phyloP scores from a whole-genome alignment of 2,888 invertebrate species.

The Dendrolimus pini region DNA sequence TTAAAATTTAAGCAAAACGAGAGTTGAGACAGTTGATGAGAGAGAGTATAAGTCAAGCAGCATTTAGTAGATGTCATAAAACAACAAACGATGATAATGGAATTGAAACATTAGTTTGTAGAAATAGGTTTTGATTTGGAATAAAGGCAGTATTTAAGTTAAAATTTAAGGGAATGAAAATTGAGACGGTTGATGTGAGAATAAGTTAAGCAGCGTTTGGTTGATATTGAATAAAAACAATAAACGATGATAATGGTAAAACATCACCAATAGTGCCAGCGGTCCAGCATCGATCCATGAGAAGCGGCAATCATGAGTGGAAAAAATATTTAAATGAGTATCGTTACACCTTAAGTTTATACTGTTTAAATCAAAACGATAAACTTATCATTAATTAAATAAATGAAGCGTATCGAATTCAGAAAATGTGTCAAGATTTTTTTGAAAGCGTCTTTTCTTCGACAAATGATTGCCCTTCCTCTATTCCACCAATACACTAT shows the following conservation, averaged over 20 bases:
- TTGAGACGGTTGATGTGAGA: conserved; percentile 1
- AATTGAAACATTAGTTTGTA: too few relatives aligned
- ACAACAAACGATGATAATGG: too few relatives aligned
- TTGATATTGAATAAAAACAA: conserved; percentile 22
- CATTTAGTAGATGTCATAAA: too few relatives aligned
- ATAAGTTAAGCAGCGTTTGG: conserved; percentile 60
- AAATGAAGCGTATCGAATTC: conserved; percentile 68
- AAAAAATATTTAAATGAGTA: conserved; percentile 73
- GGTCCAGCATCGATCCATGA: conserved; percentile 64
- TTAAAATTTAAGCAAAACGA: too few relatives aligned
- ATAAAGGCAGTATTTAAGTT: too few relatives aligned
- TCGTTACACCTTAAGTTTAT: conserved; percentile 31
- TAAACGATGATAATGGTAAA: conserved; percentile 30
- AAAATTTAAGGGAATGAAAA: too few relatives aligned
- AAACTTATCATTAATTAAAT: conserved; percentile 29
- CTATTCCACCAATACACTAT: conserved; percentile 19
- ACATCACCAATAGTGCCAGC: conserved; percentile 72
- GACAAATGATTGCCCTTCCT: conserved; percentile 71
- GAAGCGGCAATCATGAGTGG: conserved; percentile 77
- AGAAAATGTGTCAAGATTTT: conserved; percentile 84
- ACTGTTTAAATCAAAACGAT: conserved; percentile 28
- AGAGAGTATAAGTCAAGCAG: too few relatives aligned
- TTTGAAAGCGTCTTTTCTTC: conserved; percentile 70
- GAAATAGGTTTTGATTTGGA: too few relatives aligned
- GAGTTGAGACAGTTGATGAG: too few relatives aligned